Percentiles rank a stretch among this genome's conserved stretches.
phyloP scores from a whole-genome alignment of 2,113 vertebrate species.

The Takifugu bimaculatus region DNA sequence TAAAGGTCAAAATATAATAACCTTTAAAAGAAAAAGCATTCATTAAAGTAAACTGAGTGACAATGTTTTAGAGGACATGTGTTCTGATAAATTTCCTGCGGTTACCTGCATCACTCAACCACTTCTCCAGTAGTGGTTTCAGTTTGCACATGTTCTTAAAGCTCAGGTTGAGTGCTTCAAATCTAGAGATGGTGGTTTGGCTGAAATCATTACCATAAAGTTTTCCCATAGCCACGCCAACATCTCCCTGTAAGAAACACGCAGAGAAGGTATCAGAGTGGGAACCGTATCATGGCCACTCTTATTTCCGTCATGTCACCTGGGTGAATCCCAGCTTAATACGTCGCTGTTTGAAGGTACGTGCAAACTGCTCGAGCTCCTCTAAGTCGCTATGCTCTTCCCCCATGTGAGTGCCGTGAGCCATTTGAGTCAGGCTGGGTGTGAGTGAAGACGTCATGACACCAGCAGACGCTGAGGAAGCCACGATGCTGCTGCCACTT shows the following conservation, averaged over 20 bases:
- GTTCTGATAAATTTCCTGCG: not conserved
- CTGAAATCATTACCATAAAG: constrained; percentile 92
- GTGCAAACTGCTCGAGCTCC: constrained; percentile 90
- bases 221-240: constrained; percentile 92
- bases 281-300: not conserved
- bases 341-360: constrained; percentile 89
- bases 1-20: too few species aligned
- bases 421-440: constrained; percentile 44
- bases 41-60: not conserved
- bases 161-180: constrained; percentile 90
- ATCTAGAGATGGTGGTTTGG: constrained; percentile 92
- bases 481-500: constrained; percentile 30
- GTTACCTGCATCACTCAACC: constrained; percentile 87
- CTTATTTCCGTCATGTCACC: constrained; percentile 55
- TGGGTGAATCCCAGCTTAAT: constrained; percentile 94
- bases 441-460: constrained; percentile 52
- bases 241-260: constrained; percentile 77
- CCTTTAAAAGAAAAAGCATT: too few species aligned
- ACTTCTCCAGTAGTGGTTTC: constrained; percentile 90
- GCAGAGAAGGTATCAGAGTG: not conserved
- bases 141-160: constrained; percentile 97
- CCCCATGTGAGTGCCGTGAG: constrained; percentile 66
- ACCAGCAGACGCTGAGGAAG: constrained; percentile 48
- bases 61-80: not conserved
- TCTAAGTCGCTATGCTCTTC: constrained; percentile 92